phyloP scores from a whole-genome alignment of 2,797 vertebrate genomes.

The Pagetopsis macropterus region DNA sequence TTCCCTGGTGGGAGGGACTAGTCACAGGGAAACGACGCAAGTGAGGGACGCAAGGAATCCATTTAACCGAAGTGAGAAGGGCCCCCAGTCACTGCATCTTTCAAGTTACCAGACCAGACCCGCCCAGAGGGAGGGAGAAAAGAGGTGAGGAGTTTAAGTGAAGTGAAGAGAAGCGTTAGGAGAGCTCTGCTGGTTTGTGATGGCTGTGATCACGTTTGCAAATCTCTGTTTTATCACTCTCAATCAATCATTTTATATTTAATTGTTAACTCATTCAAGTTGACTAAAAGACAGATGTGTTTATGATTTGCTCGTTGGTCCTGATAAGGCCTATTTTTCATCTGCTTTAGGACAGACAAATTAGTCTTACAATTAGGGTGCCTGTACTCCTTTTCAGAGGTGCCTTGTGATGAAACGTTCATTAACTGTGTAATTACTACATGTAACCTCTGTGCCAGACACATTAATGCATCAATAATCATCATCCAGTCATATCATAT shows the following conservation, averaged over 20 bases:
- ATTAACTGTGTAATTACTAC: too few species aligned
- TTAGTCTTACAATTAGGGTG: conserved; percentile 39
- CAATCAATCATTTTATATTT: conserved; percentile 29
- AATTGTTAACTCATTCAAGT: conserved; percentile 23
- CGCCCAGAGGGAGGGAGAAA: neutral
- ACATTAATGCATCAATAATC: too few species aligned
- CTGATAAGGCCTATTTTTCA: conserved; percentile 48
- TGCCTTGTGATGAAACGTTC: too few species aligned
- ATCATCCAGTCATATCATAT: too few species aligned
- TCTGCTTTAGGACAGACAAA: conserved; percentile 44
- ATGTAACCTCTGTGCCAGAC: too few species aligned
- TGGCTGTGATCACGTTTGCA: conserved; percentile 29
- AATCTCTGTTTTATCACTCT: conserved; percentile 43
- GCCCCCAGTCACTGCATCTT: too few species aligned
- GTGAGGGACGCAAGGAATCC: too few species aligned
- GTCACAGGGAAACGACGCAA: too few species aligned
- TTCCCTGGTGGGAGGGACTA: too few species aligned
- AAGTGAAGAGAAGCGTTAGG: neutral
- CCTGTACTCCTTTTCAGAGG: too few species aligned
- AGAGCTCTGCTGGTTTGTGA: conserved; percentile 17
- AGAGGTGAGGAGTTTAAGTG: neutral
- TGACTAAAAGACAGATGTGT: conserved; percentile 34
- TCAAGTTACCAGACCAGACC: too few species aligned
- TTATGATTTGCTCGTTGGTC: conserved; percentile 47
- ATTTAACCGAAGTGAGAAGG: too few species aligned